A percentile compares a stretch with the other conserved stretches of the same genome.
phyloP scores from a whole-genome alignment of 2,113 vertebrate genomes.

The Eudorcas thomsonii region DNA sequence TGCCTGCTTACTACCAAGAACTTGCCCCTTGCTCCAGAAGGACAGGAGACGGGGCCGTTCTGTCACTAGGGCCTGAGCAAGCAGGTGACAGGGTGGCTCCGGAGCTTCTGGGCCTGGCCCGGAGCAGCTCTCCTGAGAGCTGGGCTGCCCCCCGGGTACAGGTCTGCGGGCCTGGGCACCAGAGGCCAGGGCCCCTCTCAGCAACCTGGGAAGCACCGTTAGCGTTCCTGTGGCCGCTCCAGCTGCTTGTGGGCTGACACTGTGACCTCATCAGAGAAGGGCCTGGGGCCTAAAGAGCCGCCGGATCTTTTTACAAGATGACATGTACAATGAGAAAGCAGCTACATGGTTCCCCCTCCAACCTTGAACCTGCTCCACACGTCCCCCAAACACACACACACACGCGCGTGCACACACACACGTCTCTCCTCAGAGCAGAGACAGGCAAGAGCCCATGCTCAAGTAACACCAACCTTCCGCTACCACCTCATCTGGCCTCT shows the following conservation, averaged over 20 bases:
- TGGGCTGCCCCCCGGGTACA: background rate
- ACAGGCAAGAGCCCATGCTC: background rate
- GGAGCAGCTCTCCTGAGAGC: background rate
- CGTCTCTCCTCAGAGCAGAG: background rate
- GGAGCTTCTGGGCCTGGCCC: background rate
- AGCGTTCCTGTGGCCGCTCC: background rate
- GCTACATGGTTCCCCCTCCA: background rate
- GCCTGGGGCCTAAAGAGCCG: background rate
- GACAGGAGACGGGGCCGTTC: background rate
- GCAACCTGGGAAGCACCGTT: background rate
- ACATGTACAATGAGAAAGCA: background rate
- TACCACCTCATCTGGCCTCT: background rate
- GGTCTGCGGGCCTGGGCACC: background rate
- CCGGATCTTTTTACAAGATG: conserved; percentile 36
- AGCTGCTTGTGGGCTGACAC: background rate
- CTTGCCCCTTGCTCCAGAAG: background rate
- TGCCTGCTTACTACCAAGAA: background rate
- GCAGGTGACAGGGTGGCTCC: background rate
- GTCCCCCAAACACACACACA: background rate
- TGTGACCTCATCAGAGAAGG: background rate
- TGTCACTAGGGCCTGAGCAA: background rate
- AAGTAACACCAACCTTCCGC: background rate
- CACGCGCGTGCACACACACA: background rate
- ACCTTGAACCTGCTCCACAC: background rate
- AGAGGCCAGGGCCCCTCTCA: background rate